Conservation (phyloP, 2,888 invertebrate species). For the Saturnia japonica region DNA sequence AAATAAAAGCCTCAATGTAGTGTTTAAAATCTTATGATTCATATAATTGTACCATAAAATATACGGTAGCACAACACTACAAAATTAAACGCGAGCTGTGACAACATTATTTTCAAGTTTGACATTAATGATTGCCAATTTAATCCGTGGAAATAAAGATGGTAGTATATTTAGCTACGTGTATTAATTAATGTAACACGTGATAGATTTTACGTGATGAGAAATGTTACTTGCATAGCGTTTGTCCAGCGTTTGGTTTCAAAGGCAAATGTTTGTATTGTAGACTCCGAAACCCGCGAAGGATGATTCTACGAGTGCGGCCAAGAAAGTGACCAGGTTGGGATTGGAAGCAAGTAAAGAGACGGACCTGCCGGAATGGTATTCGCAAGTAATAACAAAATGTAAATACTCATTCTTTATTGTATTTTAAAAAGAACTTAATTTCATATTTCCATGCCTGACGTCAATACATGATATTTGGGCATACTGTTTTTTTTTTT, state of each 20-base stretch:
- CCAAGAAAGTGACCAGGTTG: constrained; percentile 95
- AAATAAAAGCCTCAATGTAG: too few species aligned
- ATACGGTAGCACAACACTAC: too few species aligned
- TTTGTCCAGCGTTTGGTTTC: not conserved
- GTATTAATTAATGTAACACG: not conserved
- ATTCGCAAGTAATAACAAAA: constrained; percentile 91
- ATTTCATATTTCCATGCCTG: too few species aligned
- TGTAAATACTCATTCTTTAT: constrained; percentile 47
- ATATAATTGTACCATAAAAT: too few species aligned
- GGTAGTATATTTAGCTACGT: too few species aligned
- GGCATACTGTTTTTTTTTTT: too few species aligned
- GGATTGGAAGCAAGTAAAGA: constrained; percentile 97
- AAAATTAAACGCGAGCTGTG: too few species aligned
- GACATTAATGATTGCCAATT: too few species aligned
- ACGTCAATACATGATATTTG: too few species aligned
- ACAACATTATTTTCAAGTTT: too few species aligned
- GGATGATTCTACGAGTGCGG: constrained; percentile 74
- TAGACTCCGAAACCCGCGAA: constrained; percentile 70
- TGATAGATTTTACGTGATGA: not conserved
- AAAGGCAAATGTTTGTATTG: not conserved
- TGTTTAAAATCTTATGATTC: too few species aligned
- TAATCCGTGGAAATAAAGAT: too few species aligned
- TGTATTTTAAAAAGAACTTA: not conserved
- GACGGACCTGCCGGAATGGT: constrained; percentile 98
- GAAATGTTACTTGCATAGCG: not conserved